Percentiles rank a stretch among this genome's conserved stretches.
phyloP scores from a whole-genome alignment of 2,888 invertebrate genomes.

The Fragum whitleyi region DNA sequence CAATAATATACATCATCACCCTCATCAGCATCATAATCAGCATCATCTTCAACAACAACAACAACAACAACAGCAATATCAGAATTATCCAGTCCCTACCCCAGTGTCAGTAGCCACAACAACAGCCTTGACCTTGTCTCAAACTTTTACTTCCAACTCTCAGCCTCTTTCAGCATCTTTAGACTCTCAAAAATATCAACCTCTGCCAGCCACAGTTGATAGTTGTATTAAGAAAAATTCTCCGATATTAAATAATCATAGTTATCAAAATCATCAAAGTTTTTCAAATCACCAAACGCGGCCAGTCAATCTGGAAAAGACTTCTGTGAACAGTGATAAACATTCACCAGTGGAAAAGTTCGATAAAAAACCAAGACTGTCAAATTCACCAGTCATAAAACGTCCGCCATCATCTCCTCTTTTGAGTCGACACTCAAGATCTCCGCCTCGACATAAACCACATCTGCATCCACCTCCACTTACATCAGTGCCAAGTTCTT shows the following conservation, averaged over 20 bases:
- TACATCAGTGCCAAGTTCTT: constrained; percentile 1
- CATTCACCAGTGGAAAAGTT: background rate
- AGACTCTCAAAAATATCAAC: constrained; percentile 9
- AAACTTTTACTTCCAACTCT: background rate
- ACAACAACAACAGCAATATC: constrained; percentile 6
- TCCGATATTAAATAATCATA: constrained; percentile 8
- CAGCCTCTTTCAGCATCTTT: background rate
- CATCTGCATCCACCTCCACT: constrained; percentile 33
- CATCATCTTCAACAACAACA: constrained; percentile 25
- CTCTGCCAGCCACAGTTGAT: constrained; percentile 11
- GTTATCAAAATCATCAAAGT: constrained; percentile 1
- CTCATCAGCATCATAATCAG: constrained; percentile 27
- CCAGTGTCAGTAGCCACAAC: constrained; percentile 7
- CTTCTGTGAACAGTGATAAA: constrained; percentile 3
- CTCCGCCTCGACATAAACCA: constrained; percentile 36
- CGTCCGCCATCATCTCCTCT: constrained; percentile 43
- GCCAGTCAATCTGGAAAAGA: constrained; percentile 7
- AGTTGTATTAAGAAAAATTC: constrained; percentile 25
- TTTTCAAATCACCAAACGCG: constrained; percentile 24
- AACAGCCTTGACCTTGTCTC: background rate
- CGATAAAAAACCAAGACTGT: constrained; percentile 15
- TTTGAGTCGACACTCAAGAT: constrained; percentile 28
- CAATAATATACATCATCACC: constrained; percentile 23
- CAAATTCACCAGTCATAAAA: constrained; percentile 32
- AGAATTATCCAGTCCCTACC: background rate